phyloP scores from a whole-genome alignment of 2,888 invertebrate species.

The Norana najaformis region DNA sequence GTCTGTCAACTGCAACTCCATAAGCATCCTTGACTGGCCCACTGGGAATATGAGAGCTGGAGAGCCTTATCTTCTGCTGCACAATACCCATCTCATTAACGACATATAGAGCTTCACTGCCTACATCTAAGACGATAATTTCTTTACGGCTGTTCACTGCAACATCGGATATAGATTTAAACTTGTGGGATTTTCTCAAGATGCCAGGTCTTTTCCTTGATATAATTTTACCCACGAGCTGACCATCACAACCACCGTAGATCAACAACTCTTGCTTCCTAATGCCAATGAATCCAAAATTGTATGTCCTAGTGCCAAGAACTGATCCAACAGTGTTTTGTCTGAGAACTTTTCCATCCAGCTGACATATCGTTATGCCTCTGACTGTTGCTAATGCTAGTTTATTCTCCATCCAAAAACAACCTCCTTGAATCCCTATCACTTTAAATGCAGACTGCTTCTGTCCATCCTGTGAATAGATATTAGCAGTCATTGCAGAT shows the following conservation, averaged over 20 bases:
- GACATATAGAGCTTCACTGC: background rate
- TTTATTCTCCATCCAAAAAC: constrained; percentile 1
- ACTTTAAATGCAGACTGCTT: background rate
- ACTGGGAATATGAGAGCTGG: background rate
- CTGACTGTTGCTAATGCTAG: constrained; percentile 14
- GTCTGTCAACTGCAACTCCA: background rate
- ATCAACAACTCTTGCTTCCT: background rate
- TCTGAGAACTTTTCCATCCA: constrained; percentile 9
- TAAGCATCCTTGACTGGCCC: background rate
- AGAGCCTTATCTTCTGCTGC: background rate
- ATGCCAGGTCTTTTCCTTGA: constrained; percentile 9
- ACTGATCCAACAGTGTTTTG: background rate
- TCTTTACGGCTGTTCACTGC: background rate
- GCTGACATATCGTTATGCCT: constrained; percentile 22
- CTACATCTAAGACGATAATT: background rate
- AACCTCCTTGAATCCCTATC: constrained; percentile 7
- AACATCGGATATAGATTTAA: background rate
- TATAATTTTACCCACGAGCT: background rate
- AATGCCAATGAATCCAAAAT: constrained; percentile 6
- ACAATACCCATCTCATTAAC: background rate
- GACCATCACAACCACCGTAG: background rate
- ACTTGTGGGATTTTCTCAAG: background rate
- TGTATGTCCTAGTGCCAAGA: background rate
- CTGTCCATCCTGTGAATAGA: background rate
- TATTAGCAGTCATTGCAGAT: background rate